Evolutionary conservation across 2,888 invertebrate species (phyloP).

Genomic region (Erebia palarica): DNA sequence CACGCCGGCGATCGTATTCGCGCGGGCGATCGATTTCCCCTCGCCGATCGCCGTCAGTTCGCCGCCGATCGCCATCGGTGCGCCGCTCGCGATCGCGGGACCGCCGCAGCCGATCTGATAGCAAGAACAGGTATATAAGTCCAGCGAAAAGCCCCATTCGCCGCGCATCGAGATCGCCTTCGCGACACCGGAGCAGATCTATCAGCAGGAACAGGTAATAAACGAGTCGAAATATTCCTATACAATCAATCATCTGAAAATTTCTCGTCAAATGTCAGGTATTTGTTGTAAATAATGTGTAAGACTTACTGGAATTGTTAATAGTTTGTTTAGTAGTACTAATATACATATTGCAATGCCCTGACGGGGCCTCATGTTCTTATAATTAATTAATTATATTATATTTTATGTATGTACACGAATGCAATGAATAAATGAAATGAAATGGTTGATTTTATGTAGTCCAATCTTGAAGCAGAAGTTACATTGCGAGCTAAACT

Average conservation of each 20-base stretch:
- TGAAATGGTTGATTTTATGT: conserved; percentile 1
- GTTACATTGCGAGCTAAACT: no score
- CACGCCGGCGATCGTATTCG: conserved; percentile 73
- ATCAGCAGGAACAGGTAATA: conserved; percentile 71
- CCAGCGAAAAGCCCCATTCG: conserved; percentile 49
- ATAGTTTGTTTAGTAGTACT: no score
- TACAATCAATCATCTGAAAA: conserved; percentile 1
- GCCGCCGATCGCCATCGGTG: conserved; percentile 70
- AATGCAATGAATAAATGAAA: no score
- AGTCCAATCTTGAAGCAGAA: not conserved
- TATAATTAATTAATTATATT: no score
- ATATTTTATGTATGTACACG: no score
- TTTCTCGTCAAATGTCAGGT: conserved; percentile 4
- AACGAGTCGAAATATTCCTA: not conserved
- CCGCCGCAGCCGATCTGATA: conserved; percentile 73
- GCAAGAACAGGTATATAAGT: conserved; percentile 68
- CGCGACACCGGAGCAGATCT: conserved; percentile 69
- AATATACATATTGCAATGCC: no score
- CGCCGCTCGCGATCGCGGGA: conserved; percentile 73
- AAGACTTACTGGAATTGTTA: no score
- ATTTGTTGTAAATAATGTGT: not conserved
- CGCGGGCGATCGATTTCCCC: conserved; percentile 72
- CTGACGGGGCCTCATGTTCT: no score
- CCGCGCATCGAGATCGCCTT: conserved; percentile 69
- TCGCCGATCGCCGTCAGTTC: conserved; percentile 71